Evolutionary conservation across 1,140 invertebrate genomes (phyloP), one percentile per base, ranked within the genome.

Genomic region (Anoplolepis gracilipes): DNA sequence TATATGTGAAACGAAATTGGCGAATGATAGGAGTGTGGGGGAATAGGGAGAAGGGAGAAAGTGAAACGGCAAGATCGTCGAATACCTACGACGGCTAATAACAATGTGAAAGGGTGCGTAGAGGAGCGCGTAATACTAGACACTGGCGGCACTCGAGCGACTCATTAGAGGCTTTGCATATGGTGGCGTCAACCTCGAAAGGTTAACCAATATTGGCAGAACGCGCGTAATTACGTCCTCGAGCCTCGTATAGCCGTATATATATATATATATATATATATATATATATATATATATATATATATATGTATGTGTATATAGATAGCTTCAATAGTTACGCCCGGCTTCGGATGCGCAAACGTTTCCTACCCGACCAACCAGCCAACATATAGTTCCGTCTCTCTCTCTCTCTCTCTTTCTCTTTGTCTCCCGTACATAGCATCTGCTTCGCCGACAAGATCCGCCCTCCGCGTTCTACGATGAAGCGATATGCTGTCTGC

Each of bases 191-290:
- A 94, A 94, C 93, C 94, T 95, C 93, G 93, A 95, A 95, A 95
- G 94, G 94, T 94, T 94, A 93, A 94, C 93, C 94, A 95, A 95
- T 95, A 95, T 95, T 95, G 93, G 94, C 93, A 93, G 93, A 94
- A 94, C 92, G 90, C 91, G 91, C 93, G 93, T 95, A 95, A 94
- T 95, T 94, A 93, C 94, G 92, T 92, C 91, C 90, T 90, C 89
- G 90, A 87, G 61, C 67, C 86, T 90, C 67, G 84, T 90, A 90
- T 82, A 81, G 75, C 61, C 76, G 46, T 84, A 82, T 85, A 67
- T 87, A 81, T 75, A 33, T 69, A 46, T 69, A 69, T 73, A 39
- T 75, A 46, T 61, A 49, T 87, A 84, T 49, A 16, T 49, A 19
- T 49, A 49, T 49, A 6, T 49, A 19, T 49, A 1, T 49, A 19